These are phyloP conservation scores for Ficedula albicollis DNA, from an alignment of 2,797 vertebrate species.

Conservation along the genomic window DNA sequence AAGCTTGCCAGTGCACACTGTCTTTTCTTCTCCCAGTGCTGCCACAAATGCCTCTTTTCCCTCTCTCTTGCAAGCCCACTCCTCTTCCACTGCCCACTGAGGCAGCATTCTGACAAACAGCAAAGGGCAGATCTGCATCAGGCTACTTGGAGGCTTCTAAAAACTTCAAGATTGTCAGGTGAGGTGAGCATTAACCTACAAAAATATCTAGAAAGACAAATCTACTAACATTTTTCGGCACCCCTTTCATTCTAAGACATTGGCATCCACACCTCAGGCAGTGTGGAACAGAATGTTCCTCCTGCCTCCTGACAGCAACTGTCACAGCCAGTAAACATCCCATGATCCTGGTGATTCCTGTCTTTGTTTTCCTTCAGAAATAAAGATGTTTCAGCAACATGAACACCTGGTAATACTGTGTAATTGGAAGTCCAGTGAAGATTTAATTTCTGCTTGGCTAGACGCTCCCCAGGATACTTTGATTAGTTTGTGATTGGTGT, in stretches of 20 bases:
- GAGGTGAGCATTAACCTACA: background rate
- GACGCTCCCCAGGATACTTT: background rate
- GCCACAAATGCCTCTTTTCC: background rate
- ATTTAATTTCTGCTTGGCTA: slow-evolving; percentile 55
- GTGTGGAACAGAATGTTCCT: background rate
- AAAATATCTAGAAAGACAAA: background rate
- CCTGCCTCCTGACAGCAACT: background rate
- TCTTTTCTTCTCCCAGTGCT: background rate
- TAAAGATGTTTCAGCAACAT: slow-evolving; percentile 14
- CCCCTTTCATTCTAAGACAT: background rate
- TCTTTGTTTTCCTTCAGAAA: slow-evolving; percentile 18
- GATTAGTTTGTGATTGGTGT: slow-evolving; percentile 39
- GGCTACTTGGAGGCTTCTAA: background rate
- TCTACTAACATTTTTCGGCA: background rate
- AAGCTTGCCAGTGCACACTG: background rate
- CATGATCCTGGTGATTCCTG: background rate
- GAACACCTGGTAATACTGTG: slow-evolving; percentile 23
- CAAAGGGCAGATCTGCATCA: background rate
- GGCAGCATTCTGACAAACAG: background rate
- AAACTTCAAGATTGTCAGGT: background rate
- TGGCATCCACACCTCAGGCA: background rate
- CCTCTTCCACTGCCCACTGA: background rate
- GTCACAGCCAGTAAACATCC: background rate
- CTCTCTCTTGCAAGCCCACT: rapidly evolving
- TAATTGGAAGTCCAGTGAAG: background rate